Evolutionary conservation across 2,113 vertebrate genomes (phyloP), one percentile per base, ranked within the genome.

Genomic region (Trogon melanurus): DNA sequence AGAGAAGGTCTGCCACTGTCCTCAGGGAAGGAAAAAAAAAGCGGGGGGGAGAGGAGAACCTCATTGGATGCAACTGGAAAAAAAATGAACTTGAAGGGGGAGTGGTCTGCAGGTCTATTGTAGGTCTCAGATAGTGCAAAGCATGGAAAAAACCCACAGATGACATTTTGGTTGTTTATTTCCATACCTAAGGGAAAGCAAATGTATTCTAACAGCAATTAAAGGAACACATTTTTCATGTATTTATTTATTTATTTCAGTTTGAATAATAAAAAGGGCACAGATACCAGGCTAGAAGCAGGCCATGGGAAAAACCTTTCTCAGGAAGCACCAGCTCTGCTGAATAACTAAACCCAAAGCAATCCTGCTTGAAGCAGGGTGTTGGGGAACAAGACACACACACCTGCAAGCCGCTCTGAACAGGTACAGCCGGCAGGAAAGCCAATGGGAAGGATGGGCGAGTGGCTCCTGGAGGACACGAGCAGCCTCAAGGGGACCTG

Each of bases 391-490:
- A 70, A 26, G 25, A 51, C 34, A 41, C 19, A 41, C 19, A 8
- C 8, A 13, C 15, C 23, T 20, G 2, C 32, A 56, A 67, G 64
- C 26, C 6, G 1, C 45, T 48, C 73, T 14, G 51, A 58, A 64
- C 20, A 29, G 26, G 45, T 53, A 44, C 0, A 1, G 41, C 17
- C 4, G 3, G 26, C 19, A 64, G 19, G 29, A 67, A 57, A 53
- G 32, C 2, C 0, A 84, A 23, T 1, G 0, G 34, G 12, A 48
- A 58, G 8, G 51, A 54, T 3, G 1, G 11, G 17, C 0, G 0
- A 41, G 50, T 4, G 21, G 27, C 8, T 81, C 16, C 45, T 2
- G 3, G 14, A 25, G 34, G 17, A 34, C 26, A 26, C 0, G 5
- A 83, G 27, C 36, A 78, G 16, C 14, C 30, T 61, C 8, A 15